Percentiles rank a stretch among this genome's conserved stretches.
Evolutionary conservation across 2,797 vertebrate genomes (phyloP).

Genomic region (Threskiornis aethiopicus): DNA sequence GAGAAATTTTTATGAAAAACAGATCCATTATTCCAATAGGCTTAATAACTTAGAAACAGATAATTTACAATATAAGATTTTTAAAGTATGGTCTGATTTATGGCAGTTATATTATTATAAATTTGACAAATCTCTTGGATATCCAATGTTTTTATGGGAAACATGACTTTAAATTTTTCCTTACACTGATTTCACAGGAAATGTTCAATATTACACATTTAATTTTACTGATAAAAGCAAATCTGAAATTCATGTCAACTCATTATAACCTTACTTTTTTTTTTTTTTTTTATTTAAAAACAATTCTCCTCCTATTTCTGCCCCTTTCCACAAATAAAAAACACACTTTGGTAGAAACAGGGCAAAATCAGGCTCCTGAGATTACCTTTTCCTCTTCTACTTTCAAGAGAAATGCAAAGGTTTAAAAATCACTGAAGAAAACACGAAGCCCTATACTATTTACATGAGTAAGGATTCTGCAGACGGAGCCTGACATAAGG

Average conservation of each 20-base stretch:
- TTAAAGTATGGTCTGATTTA: not conserved
- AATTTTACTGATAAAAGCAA: not conserved
- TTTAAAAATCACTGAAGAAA: not conserved
- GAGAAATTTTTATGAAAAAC: not conserved
- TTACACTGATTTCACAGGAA: not conserved
- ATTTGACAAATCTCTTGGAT: not conserved
- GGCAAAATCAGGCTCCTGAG: not conserved
- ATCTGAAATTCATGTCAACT: not conserved
- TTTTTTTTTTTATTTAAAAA: not conserved
- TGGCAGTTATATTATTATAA: constrained; percentile 6
- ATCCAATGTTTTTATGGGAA: not conserved
- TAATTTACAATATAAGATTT: not conserved
- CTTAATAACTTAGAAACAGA: not conserved
- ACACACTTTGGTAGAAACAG: not conserved
- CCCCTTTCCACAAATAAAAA: not conserved
- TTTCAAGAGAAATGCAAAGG: not conserved
- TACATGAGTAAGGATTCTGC: not conserved
- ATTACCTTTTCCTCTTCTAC: not conserved
- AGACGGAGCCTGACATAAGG: not conserved
- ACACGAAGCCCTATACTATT: not conserved
- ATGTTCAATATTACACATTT: not conserved
- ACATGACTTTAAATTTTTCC: not conserved
- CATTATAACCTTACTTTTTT: not conserved
- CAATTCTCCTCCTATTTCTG: not conserved
- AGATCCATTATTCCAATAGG: not conserved